Base-by-base conservation (phyloP, 1,140 invertebrate species). In the Aphaenogaster floridana region DNA sequence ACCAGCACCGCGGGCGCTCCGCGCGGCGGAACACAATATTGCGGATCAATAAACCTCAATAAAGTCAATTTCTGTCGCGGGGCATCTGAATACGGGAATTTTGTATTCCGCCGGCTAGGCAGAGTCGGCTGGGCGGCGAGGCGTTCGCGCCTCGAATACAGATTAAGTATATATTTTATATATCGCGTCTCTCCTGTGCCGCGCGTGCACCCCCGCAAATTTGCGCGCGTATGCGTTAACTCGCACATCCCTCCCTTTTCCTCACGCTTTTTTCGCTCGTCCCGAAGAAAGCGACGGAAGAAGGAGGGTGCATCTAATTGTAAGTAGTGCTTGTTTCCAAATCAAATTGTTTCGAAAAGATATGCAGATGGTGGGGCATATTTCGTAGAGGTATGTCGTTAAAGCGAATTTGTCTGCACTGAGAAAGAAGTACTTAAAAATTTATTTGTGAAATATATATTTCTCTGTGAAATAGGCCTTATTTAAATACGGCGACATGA, bases 1-100 rank as follows among this genome's bases (percentile, higher is more conserved):
- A 77, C 52, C 59, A 36, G 59, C 45, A 63, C 71, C 74, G 72
- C 48, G 83, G 72, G 59, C 52, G 83, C 36, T 76, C 42, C 74
- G 50, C 79, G 87, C 85, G 34, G 77, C 88, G 89, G 89, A 93
- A 94, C 92, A 94, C 94, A 95, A 95, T 95, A 95, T 95, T 95
- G 94, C 92, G 92, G 94, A 95, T 95, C 95, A 94, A 95, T 95
- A 95, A 95, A 95, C 94, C 94, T 95, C 94, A 95, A 95, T 95
- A 95, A 95, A 95, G 95, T 95, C 95, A 95, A 95, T 95, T 95
- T 95, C 94, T 95, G 95, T 95, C 94, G 94, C 91, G 89, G 89
- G 92, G 92, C 95, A 95, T 95, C 94, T 95, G 95, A 95, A 95
- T 95, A 93, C 94, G 92, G 90, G 93, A 94, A 95, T 95, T 95